Base-by-base conservation (phyloP, 64 coral and sea anemone species). In the Montipora sp. region DNA sequence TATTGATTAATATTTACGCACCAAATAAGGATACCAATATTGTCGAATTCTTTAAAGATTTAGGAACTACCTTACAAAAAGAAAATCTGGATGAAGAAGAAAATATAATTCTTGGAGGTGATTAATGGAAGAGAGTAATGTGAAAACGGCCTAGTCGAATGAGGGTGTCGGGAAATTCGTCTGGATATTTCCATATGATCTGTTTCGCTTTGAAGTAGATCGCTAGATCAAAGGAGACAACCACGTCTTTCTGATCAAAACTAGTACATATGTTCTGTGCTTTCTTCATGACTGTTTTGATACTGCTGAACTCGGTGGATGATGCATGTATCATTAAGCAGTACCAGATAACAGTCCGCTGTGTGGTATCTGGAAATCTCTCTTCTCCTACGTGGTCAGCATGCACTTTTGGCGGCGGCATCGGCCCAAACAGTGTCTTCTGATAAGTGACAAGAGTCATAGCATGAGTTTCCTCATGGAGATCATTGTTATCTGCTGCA, bases 401-500 rank as follows among this genome's bases (percentile, higher is more conserved):
- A 48, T n/a, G 43, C 18, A 65, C 43, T 20, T 6, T 1, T 14
- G 43, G 75, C 5, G 9, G 27, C 2, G 55, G 75, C 18, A 13
- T 76, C 7, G 73, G 87, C 8, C 93, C 87, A 53, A 77, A 90
- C 13, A 16, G 19, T 11, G 79, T 94, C 19, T 22, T 76, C 27
- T 90, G 93, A 57, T 90, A 89, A 1, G 77, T 9, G 23, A 90
- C 93, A 7, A 94, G 36, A 7, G 88, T 94, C 4, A 73, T 94
- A 4, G 87, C 87, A 22, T 94, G 87, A 2, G 87, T 85, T 68
- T 92, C 79, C 59, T 83, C 92, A 83, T 94, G 67, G 0, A 83
- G 18, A 36, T 93, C 92, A 59, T 81, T 93, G 65, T 93, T 93
- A 24, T 93, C 92, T 27, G 84, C 70, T 5, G 84, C 92, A 74